Base-by-base conservation (phyloP, 1,140 invertebrate species). In the Drosophila nigrodunni region DNA sequence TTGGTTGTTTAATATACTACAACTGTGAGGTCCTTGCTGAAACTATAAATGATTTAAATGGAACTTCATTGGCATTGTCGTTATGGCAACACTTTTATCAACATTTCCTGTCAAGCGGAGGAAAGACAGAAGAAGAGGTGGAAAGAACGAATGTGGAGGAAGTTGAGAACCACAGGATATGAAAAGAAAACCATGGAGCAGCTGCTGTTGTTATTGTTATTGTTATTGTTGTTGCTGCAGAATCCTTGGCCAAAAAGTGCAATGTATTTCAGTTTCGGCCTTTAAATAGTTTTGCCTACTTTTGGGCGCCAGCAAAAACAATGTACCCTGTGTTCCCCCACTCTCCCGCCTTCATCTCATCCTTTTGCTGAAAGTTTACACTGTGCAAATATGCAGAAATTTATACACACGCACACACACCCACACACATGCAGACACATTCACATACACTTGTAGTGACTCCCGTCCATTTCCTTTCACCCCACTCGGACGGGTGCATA, bases 81-180 rank as follows among this genome's bases (percentile, higher is more conserved):
- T 81, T 77, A 68, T 82, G 68, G 80, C 80, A 78, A 61, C 72
- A 75, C 75, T 82, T 82, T 82, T 82, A 82, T 82, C 80, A 82
- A 82, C 80, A 82, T 82, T 78, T 82, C 80, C 80, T 82, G 71
- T 58, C 65, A 57, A 62, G 79, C 69, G 64, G 60, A 15, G 59
- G 55, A 54, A 3, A n/a, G 46, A 52, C 25, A 54, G 78, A 66
- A 2, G 25, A 49, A 13, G 41, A 6, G 5, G 10, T 6, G 37
- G 41, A 46, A 21, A 55, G 68, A 65, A 69, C 39, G 64, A 64
- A 74, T 81, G 64, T 72, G 64, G 75, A 78, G 80, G 80, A 82
- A 78, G 71, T 57, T 65, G 75, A 35, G 54, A 78, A 71, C 80
- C 80, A 82, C 80, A 82, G 80, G 80, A 82, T 75, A 82, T 82